These are phyloP conservation scores for Listronotus bonariensis DNA, from an alignment of 1,140 invertebrate species.

Conservation along the genomic window DNA sequence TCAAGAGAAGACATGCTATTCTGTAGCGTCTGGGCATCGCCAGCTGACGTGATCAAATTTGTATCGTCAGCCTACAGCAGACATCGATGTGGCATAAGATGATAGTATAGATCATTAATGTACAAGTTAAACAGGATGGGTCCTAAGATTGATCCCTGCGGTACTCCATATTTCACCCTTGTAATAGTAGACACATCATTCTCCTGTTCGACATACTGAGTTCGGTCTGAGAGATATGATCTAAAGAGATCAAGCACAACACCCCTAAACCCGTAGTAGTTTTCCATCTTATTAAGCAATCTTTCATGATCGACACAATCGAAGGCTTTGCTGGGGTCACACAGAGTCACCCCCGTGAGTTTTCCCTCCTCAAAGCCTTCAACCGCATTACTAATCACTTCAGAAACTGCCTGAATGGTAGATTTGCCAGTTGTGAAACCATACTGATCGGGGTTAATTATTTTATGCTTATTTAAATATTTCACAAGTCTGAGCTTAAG, in stretches of 20 bases:
- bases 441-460: slow-evolving; percentile 33
- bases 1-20: too few species aligned
- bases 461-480: slow-evolving; percentile 30
- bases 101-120: slow-evolving; percentile 12
- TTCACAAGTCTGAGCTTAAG: slow-evolving; percentile 31
- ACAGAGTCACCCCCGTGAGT: slow-evolving; percentile 11
- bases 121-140: slow-evolving; percentile 15
- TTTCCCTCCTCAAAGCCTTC: slow-evolving; percentile 21
- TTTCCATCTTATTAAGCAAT: slow-evolving; percentile 13
- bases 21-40: too few species aligned
- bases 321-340: slow-evolving; percentile 33
- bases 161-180: slow-evolving; percentile 6
- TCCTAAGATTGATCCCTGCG: slow-evolving; percentile 18
- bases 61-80: too few species aligned
- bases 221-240: slow-evolving; percentile 9
- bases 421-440: slow-evolving; percentile 34
- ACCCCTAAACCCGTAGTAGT: slow-evolving; percentile 3
- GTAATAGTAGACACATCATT: background rate
- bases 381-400: slow-evolving; percentile 21
- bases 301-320: slow-evolving; percentile 32
- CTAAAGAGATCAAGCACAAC: background rate
- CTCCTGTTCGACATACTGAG: slow-evolving; percentile 4
- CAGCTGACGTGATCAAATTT: too few species aligned
- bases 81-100: slow-evolving; percentile 4
- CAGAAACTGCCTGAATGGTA: slow-evolving; percentile 26